Evolutionary conservation across 2,113 vertebrate genomes (phyloP).

Genomic region (Petaurus breviceps): DNA sequence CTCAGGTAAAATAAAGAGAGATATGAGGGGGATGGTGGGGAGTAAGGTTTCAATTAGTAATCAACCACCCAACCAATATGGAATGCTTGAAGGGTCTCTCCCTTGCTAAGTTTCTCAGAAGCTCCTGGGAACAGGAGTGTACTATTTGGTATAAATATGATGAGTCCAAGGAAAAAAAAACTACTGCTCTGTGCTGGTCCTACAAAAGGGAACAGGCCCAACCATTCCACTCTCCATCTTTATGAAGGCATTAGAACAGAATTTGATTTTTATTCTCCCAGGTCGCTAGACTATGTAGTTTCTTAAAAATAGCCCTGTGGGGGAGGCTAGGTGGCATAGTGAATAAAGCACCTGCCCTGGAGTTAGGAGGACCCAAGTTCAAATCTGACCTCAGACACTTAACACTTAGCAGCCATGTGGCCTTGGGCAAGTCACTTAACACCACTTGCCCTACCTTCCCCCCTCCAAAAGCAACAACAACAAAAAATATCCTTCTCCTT

Average conservation of each 20-base stretch:
- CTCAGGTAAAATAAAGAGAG: neutral
- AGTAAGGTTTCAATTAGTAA: neutral
- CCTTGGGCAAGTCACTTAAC: no score
- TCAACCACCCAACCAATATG: conserved; percentile 2
- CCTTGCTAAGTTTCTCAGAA: neutral
- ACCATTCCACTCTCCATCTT: neutral
- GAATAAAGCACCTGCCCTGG: no score
- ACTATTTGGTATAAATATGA: no score
- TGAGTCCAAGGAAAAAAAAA: no score
- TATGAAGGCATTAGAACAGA: neutral
- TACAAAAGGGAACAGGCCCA: neutral
- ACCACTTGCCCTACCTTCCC: no score
- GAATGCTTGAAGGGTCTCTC: rapidly evolving
- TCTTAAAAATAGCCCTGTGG: neutral
- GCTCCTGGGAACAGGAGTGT: neutral
- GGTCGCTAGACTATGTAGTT: neutral
- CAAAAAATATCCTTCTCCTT: no score
- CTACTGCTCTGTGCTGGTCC: no score
- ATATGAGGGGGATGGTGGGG: neutral
- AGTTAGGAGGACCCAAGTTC: no score
- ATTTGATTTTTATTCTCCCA: neutral
- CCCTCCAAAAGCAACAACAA: no score
- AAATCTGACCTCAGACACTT: no score
- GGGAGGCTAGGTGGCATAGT: no score
- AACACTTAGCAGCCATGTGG: no score